A percentile compares a stretch with the other conserved stretches of the same genome.
Conservation (phyloP, 2,113 vertebrate species). For the Calidris pugnax region DNA sequence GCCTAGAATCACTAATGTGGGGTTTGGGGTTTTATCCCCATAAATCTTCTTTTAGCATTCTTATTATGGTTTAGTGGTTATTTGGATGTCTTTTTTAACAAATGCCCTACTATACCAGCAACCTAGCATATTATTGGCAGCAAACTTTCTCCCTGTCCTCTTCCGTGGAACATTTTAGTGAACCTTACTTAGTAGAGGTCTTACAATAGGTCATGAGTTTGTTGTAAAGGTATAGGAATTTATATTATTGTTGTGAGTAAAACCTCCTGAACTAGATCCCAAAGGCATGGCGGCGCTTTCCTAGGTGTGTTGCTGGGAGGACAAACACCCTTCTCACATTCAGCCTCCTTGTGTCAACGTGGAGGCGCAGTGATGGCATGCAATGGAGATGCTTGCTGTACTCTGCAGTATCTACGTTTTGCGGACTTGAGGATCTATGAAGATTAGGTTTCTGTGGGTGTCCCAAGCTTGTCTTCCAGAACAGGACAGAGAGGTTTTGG, state of each 20-base stretch:
- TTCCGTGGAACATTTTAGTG: not conserved
- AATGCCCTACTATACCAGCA: not conserved
- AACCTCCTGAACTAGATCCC: not conserved
- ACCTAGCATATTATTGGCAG: not conserved
- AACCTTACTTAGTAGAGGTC: not conserved
- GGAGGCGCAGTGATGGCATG: not conserved
- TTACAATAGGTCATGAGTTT: rapidly evolving
- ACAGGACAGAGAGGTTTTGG: not conserved
- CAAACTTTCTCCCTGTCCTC: not conserved
- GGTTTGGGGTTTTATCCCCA: rapidly evolving
- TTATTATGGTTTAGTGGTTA: not conserved
- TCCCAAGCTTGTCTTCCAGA: not conserved
- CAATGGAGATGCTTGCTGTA: not conserved
- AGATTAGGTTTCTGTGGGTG: not conserved
- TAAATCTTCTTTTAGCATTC: not conserved
- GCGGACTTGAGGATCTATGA: not conserved
- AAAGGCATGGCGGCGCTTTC: not conserved
- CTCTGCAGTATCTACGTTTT: not conserved
- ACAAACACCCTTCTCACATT: not conserved
- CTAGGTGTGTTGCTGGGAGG: not conserved
- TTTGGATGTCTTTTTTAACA: not conserved
- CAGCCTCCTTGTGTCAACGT: not conserved
- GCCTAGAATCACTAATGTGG: not conserved
- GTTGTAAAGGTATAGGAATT: not conserved
- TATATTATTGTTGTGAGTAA: not conserved